Conservation (phyloP, 2,797 vertebrate species). For the Falco concolor region DNA sequence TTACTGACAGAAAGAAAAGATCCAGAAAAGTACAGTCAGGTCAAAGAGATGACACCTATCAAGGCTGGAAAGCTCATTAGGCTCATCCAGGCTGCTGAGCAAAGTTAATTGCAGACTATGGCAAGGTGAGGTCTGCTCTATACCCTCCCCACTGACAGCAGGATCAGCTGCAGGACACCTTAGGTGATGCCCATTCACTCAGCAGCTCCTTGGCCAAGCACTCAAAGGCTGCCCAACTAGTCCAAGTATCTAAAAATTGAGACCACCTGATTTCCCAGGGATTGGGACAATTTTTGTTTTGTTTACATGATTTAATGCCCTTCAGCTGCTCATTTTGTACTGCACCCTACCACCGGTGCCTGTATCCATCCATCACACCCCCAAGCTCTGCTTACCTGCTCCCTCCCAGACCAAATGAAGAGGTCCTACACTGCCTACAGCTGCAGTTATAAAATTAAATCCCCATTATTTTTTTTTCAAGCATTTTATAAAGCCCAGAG, state of each 20-base stretch:
- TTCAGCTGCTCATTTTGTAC: background rate
- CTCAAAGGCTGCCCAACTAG: background rate
- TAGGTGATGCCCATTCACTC: background rate
- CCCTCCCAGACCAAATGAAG: background rate
- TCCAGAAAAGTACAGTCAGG: background rate
- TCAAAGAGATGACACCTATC: background rate
- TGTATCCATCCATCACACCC: background rate
- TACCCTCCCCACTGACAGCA: background rate
- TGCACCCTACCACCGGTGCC: fast-evolving
- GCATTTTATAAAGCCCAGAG: background rate
- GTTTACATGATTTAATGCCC: background rate
- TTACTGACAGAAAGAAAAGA: background rate
- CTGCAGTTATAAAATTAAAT: background rate
- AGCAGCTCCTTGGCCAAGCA: background rate
- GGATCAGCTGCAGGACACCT: background rate
- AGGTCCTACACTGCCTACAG: background rate
- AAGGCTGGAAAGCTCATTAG: background rate
- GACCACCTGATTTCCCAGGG: background rate
- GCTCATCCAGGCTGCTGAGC: background rate
- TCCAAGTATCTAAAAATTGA: background rate
- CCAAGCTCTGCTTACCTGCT: background rate
- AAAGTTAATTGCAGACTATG: background rate
- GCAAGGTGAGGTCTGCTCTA: background rate
- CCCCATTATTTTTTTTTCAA: background rate
- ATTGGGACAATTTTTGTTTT: background rate